These are phyloP conservation scores for Meiosimyza decipiens DNA, from an alignment of 2,888 invertebrate species.

Conservation along the genomic window DNA sequence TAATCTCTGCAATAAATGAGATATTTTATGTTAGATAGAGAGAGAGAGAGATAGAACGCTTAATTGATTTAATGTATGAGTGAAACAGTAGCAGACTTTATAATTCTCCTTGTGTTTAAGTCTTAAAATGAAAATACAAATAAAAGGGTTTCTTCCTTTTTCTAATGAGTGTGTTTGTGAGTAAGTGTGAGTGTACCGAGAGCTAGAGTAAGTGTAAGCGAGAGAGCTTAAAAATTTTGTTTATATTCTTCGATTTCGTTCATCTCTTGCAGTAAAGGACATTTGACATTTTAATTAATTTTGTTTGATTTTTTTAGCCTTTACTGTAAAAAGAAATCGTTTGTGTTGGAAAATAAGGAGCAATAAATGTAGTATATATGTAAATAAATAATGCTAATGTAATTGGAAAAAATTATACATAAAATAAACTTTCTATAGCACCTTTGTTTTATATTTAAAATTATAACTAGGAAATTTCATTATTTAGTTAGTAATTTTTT, in stretches of 20 bases:
- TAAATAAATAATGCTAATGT: constrained; percentile 18
- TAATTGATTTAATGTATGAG: constrained; percentile 2
- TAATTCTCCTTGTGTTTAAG: constrained; percentile 5
- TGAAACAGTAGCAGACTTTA: constrained; percentile 6
- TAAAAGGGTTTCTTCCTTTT: constrained; percentile 2
- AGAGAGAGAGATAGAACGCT: not conserved
- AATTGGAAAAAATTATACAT: constrained; percentile 46
- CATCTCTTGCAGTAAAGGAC: constrained; percentile 17
- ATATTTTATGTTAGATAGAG: constrained; percentile 11
- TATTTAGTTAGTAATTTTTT: constrained; percentile 18
- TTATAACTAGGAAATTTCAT: not conserved
- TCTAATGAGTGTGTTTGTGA: constrained; percentile 31
- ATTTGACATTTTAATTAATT: not conserved
- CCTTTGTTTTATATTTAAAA: constrained; percentile 48
- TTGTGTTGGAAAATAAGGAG: not conserved
- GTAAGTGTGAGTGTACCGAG: constrained; percentile 46
- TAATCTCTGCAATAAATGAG: constrained; percentile 25
- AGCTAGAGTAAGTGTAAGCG: constrained; percentile 26
- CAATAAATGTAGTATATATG: constrained; percentile 16
- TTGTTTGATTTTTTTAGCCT: not conserved
- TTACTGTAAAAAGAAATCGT: too few relatives aligned
- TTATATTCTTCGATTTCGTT: not conserved
- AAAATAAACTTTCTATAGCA: constrained; percentile 62
- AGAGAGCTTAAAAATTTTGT: constrained; percentile 40
- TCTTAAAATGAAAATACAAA: not conserved